A percentile compares a stretch with the other conserved stretches of the same genome.
Evolutionary conservation across 2,888 invertebrate species (phyloP).

Genomic region (Busseola fusca): DNA sequence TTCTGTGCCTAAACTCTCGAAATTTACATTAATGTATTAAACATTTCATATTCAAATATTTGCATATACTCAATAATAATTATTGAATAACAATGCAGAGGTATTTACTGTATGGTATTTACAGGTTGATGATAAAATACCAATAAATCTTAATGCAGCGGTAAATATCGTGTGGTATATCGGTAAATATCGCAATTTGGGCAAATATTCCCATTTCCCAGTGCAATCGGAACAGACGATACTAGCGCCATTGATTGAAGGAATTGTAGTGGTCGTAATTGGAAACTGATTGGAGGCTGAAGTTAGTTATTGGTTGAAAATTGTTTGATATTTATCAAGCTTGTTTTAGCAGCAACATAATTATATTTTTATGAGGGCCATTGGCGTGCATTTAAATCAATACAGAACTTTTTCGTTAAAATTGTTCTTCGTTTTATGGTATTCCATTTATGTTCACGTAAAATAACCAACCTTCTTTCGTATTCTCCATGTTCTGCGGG

Average conservation of each 20-base stretch:
- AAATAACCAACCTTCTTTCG: neutral
- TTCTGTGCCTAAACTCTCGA: too few species aligned
- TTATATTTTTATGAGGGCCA: neutral
- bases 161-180: conserved; percentile 32
- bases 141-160: neutral
- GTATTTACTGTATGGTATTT: neutral
- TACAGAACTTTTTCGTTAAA: neutral
- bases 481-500: neutral
- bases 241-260: conserved; percentile 42
- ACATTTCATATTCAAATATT: conserved; percentile 1
- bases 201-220: conserved; percentile 60
- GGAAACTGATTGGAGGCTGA: conserved; percentile 26
- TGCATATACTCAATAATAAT: conserved; percentile 6
- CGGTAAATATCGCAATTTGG: conserved; percentile 43
- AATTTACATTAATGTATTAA: neutral
- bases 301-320: conserved; percentile 27
- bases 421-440: neutral
- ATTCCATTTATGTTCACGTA: neutral
- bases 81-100: neutral
- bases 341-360: neutral
- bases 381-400: too few species aligned
- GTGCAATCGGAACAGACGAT: conserved; percentile 39
- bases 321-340: conserved; percentile 20
- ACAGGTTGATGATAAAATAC: conserved; percentile 10
- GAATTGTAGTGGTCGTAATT: conserved; percentile 36